Evolutionary conservation across 2,797 vertebrate genomes (phyloP), one percentile per base, ranked within the genome.

Genomic region (Cryptoprocta ferox): DNA sequence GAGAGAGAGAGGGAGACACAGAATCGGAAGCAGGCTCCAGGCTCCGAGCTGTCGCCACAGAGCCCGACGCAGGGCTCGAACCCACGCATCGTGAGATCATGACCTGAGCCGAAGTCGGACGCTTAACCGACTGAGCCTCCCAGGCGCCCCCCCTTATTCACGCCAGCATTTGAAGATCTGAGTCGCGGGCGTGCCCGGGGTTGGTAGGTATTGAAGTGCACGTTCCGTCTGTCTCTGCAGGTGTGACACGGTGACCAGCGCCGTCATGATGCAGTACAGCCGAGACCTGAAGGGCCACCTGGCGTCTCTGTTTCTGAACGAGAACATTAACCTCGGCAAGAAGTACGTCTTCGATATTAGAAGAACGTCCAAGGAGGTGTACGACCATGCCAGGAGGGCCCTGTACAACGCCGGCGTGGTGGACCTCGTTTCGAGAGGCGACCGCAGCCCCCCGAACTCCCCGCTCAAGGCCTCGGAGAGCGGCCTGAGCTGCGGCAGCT

Each of bases 231-330:
- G 42, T 85, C 68, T 80, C 90, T 78, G 0, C 96, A 99, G 99
- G 98, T 99, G 99, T 89, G 99, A 99, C 98, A 99, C 99, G 0
- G 99, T 99, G 73, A 99, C 99, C 5, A 99, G 99, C 9, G 99
- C 99, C 0, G 99, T 99, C 97, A 99, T 99, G 99, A 99, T 99
- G 99, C 99, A 99, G 97, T 99, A 99, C 92, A 99, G 99, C 97
- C 99, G 99, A 89, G 99, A 99, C 98, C 99, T 99, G 94, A 99
- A 99, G 97, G 99, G 99, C 53, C 99, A 99, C 98, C 98, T 99
- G 39, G 99, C 99, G 0, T 99, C 99, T 3, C 99, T 99, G 1
- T 99, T 99, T 97, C 99, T 99, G 97, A 99, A 99, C 63, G 99
- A 99, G 98, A 99, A 99, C 98, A 99, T 99, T 96, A 99, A 99